Conservation (phyloP, 2,113 vertebrate species). For the Ursus arctos region DNA sequence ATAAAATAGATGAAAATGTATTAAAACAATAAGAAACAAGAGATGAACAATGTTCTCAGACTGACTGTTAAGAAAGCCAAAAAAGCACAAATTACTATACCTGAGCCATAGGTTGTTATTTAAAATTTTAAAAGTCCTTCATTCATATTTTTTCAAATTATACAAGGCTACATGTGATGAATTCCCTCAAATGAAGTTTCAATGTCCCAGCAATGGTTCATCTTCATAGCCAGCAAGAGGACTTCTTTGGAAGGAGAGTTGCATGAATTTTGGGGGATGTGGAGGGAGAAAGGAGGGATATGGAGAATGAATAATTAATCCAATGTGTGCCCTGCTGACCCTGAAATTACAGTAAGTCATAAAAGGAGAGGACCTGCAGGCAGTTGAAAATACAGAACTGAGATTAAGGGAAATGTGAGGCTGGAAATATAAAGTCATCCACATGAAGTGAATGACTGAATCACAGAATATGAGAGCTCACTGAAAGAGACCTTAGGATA, state of each 20-base stretch:
- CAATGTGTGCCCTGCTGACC: not conserved
- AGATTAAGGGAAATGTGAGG: not conserved
- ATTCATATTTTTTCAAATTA: constrained; percentile 31
- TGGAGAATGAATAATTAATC: not conserved
- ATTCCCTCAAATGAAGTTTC: not conserved
- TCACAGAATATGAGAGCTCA: not conserved
- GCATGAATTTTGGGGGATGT: not conserved
- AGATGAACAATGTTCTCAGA: not conserved
- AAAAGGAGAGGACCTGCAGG: not conserved
- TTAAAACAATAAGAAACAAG: constrained; percentile 13
- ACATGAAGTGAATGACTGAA: not conserved
- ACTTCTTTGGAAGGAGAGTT: not conserved
- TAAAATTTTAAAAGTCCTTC: not conserved
- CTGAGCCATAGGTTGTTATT: not conserved
- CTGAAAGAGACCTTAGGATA: not conserved
- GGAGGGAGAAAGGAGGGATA: not conserved
- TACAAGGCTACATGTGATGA: not conserved
- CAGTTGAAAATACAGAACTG: not conserved
- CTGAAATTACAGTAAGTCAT: not conserved
- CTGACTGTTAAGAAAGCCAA: not conserved
- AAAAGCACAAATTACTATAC: constrained; percentile 35
- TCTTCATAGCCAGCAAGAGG: not conserved
- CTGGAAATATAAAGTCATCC: not conserved
- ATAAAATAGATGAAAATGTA: not conserved
- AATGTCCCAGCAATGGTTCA: not conserved